These are phyloP conservation scores for Anastrepha obliqua DNA, from an alignment of 1,140 invertebrate genomes.

Conservation along the genomic window DNA sequence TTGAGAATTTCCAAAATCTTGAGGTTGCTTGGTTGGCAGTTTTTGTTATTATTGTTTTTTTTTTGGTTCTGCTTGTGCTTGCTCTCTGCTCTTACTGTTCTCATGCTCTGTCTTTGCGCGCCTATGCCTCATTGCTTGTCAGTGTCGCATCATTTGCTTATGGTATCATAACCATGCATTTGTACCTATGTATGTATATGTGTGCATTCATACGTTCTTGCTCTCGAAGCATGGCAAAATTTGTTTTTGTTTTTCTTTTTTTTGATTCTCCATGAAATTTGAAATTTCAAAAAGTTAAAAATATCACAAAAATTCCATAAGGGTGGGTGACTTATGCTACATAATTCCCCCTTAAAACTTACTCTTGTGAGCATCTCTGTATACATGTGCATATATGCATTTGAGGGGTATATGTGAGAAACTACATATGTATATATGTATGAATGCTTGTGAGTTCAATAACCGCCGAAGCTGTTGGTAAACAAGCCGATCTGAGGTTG, in stretches of 20 bases:
- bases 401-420: background rate
- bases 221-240: background rate
- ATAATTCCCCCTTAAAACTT: background rate
- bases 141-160: background rate
- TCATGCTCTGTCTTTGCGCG: background rate
- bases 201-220: background rate
- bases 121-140: background rate
- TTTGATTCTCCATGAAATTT: background rate
- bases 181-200: background rate
- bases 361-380: background rate
- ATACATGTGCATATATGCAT: background rate
- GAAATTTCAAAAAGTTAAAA: background rate
- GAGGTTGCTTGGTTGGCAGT: background rate
- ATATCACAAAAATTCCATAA: slow-evolving; percentile 19
- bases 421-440: background rate
- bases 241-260: background rate
- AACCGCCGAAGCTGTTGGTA: background rate
- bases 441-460: background rate
- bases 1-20: slow-evolving; percentile 18
- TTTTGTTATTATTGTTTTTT: background rate
- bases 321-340: slow-evolving; percentile 27
- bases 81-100: background rate
- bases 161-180: background rate
- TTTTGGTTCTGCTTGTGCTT: background rate
- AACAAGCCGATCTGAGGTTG: background rate